Percentiles rank a stretch among this genome's conserved stretches.
These are phyloP conservation scores for Denticeps clupeoides DNA, from an alignment of 2,797 vertebrate genomes.

Conservation along the genomic window DNA sequence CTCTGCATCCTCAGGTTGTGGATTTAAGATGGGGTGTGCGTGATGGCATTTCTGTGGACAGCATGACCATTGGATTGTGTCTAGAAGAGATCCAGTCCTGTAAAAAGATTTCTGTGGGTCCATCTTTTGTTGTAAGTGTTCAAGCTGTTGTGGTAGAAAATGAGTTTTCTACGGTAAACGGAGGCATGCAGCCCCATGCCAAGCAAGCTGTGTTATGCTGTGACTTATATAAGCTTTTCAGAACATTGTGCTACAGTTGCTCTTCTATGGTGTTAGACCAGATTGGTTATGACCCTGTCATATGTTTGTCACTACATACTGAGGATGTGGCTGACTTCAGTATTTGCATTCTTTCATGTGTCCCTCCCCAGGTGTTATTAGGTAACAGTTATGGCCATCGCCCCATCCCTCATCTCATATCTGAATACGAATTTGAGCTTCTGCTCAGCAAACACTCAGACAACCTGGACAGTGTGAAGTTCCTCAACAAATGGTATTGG, in stretches of 20 bases:
- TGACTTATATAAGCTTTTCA: no score
- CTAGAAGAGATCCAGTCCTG: conserved; percentile 63
- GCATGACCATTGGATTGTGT: conserved; percentile 51
- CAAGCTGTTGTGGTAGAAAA: background rate
- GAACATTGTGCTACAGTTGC: no score
- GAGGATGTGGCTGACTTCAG: no score
- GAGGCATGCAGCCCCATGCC: no score
- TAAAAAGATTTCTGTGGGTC: conserved; percentile 52
- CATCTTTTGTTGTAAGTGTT: conserved; percentile 61
- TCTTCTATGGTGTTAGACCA: no score
- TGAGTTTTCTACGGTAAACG: no score
- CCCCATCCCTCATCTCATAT: conserved; percentile 47
- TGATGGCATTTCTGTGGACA: conserved; percentile 37
- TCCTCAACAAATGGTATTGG: conserved; percentile 54
- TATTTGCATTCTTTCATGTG: no score
- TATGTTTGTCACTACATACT: no score
- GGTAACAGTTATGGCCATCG: conserved; percentile 64
- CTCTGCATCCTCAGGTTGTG: conserved; percentile 42
- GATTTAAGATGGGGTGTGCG: conserved; percentile 63
- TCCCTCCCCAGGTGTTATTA: conserved; percentile 56
- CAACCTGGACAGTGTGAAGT: conserved; percentile 41
- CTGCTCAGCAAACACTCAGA: conserved; percentile 50
- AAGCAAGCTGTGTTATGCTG: no score
- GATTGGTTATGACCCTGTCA: no score
- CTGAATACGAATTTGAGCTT: conserved; percentile 57